Percentiles rank a stretch among this genome's conserved stretches.
phyloP scores from a whole-genome alignment of 2,888 invertebrate genomes.

The Molanna angustata region DNA sequence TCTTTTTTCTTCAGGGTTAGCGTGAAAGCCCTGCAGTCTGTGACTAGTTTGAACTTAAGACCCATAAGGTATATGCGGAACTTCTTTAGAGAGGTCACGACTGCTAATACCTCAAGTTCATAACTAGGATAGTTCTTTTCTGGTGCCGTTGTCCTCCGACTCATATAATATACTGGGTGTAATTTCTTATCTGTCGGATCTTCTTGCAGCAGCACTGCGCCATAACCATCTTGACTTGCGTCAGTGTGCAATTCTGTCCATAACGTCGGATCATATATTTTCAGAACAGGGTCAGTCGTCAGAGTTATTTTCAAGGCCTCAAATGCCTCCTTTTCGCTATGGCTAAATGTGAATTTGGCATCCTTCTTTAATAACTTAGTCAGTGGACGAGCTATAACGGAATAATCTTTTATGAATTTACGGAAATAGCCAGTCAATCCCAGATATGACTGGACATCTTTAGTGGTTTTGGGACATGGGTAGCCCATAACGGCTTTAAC shows the following conservation, averaged over 20 bases:
- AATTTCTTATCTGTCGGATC: conserved; percentile 30
- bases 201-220: conserved; percentile 36
- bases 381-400: conserved; percentile 34
- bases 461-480: conserved; percentile 33
- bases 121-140: conserved; percentile 38
- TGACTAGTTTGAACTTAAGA: conserved; percentile 32
- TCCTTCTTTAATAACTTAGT: conserved; percentile 34
- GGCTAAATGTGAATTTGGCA: conserved; percentile 25
- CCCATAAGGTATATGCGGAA: conserved; percentile 37
- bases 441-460: conserved; percentile 35
- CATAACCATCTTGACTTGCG: conserved; percentile 36
- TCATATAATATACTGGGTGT: conserved; percentile 37
- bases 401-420: conserved; percentile 36
- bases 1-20: conserved; percentile 36
- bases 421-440: conserved; percentile 36
- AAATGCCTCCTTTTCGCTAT: conserved; percentile 1
- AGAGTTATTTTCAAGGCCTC: neutral
- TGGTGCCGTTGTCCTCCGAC: conserved; percentile 34
- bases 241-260: conserved; percentile 38
- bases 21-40: conserved; percentile 37
- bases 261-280: conserved; percentile 35
- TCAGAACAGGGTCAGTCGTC: conserved; percentile 30
- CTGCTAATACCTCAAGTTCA: conserved; percentile 39
- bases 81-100: conserved; percentile 35
- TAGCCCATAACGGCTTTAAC: conserved; percentile 31